Percentiles rank a stretch among this genome's conserved stretches.
phyloP scores from a whole-genome alignment of 2,888 invertebrate genomes.

The Sesia apiformis region DNA sequence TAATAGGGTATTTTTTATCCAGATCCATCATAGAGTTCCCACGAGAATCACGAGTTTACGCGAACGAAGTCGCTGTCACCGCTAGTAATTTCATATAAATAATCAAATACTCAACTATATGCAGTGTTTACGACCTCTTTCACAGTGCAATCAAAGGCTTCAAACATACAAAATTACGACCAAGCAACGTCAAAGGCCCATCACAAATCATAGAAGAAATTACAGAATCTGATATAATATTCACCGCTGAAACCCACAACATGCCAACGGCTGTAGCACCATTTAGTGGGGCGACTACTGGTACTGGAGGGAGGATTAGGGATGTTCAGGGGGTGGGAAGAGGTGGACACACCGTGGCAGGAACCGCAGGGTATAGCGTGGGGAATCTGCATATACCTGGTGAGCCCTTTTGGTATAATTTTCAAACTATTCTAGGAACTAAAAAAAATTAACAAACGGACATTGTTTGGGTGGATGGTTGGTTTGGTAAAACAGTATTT shows the following conservation, averaged over 20 bases:
- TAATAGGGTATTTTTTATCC: no score
- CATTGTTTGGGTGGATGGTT: no score
- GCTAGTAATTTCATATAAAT: no score
- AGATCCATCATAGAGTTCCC: no score
- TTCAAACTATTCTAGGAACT: no score
- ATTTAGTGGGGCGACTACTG: slow-evolving; percentile 98
- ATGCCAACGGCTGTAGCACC: slow-evolving; percentile 98
- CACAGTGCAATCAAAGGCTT: slow-evolving; percentile 91
- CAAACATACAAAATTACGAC: slow-evolving; percentile 79
- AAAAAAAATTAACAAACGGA: no score
- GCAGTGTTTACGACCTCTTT: slow-evolving; percentile 7
- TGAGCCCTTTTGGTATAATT: slow-evolving; percentile 26
- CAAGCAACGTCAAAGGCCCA: slow-evolving; percentile 74
- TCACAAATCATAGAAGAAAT: slow-evolving; percentile 75
- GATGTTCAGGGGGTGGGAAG: slow-evolving; percentile 97
- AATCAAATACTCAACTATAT: no score
- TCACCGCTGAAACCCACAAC: slow-evolving; percentile 99
- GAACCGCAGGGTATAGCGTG: slow-evolving; percentile 97
- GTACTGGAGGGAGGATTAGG: slow-evolving; percentile 95
- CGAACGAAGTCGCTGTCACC: no score
- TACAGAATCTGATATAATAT: slow-evolving; percentile 89
- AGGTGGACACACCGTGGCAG: slow-evolving; percentile 95
- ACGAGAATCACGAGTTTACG: no score
- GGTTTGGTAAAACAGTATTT: no score
- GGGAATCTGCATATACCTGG: slow-evolving; percentile 94